Evolutionary conservation across 1,140 invertebrate species (phyloP), one percentile per base, ranked within the genome.

Genomic region (Zaprionus lachaisei): DNA sequence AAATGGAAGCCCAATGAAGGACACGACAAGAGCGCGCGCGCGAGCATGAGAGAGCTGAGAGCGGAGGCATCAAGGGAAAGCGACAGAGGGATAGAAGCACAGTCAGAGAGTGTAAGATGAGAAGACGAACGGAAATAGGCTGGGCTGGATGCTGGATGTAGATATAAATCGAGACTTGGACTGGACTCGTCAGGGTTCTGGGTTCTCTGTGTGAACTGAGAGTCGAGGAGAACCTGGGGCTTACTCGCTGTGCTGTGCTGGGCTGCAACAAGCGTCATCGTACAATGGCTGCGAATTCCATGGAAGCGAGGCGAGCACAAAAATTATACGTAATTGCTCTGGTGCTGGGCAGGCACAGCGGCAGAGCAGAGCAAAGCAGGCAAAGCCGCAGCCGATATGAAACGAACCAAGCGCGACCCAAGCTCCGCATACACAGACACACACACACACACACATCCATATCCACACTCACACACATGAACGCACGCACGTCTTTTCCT

Each of bases 291-390:
- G 61, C 26, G 41, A 77, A 68, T 77, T 77, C 75, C 71, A 73
- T 73, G 70, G 64, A 73, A 77, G 49, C 62, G 73, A 60, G 44
- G 68, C 68, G 61, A 66, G 67, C 55, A 71, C 62, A 72, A 73
- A 77, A 77, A 77, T 62, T 77, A 77, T 72, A 72, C 74, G 74
- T 77, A 77, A 77, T 77, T 77, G 70, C 74, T 72, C 57, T 77
- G 73, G 60, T 70, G 73, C 73, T 76, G 73, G 73, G 73, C 69
- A 77, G 63, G 69, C 69, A 77, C 74, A 77, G 63, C 69, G 57
- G 58, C 49, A 37, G 26, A 49, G 4, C 58, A 22, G 55, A 65
- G 58, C 58, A 22, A 38, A 65, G 58, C 49, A 37, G 20, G 2
- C 58, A 31, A 9, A 28, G 37, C 20, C 34, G 5, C 31, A 47